phyloP scores from a whole-genome alignment of 2,888 invertebrate genomes.

The Diadegma fenestrale region DNA sequence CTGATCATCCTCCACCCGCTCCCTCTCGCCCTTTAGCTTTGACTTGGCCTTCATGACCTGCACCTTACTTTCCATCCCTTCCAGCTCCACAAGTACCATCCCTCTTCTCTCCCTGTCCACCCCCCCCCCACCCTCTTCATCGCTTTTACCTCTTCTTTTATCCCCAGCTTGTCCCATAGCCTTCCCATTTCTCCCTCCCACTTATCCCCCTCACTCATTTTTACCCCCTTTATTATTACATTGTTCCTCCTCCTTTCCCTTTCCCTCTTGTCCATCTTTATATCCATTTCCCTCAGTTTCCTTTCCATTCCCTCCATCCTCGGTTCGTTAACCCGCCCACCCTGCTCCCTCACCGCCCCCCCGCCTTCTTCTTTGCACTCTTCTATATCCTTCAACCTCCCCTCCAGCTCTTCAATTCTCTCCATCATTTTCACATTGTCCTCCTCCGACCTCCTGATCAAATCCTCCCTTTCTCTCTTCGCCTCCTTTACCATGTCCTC shows the following conservation, averaged over 20 bases:
- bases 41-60: constrained; percentile 18
- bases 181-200: not conserved
- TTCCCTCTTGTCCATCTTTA: not conserved
- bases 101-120: not conserved
- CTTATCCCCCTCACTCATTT: not conserved
- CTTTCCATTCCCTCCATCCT: constrained; percentile 8
- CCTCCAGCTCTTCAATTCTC: too few species aligned
- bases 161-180: constrained; percentile 4
- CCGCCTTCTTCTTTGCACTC: not conserved
- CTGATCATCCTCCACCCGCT: not conserved
- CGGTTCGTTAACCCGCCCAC: too few species aligned
- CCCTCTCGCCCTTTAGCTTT: constrained; percentile 1
- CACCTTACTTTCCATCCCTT: not conserved
- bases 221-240: not conserved
- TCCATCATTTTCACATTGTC: too few species aligned
- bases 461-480: not conserved
- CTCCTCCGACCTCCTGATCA: not conserved
- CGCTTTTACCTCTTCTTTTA: not conserved
- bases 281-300: constrained; percentile 36
- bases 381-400: constrained; percentile 10
- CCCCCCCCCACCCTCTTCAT: not conserved
- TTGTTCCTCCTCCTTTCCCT: not conserved
- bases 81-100: not conserved
- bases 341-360: too few species aligned
- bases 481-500: too few species aligned